phyloP scores from a whole-genome alignment of 2,113 vertebrate species.

The Phoenicopterus ruber region DNA sequence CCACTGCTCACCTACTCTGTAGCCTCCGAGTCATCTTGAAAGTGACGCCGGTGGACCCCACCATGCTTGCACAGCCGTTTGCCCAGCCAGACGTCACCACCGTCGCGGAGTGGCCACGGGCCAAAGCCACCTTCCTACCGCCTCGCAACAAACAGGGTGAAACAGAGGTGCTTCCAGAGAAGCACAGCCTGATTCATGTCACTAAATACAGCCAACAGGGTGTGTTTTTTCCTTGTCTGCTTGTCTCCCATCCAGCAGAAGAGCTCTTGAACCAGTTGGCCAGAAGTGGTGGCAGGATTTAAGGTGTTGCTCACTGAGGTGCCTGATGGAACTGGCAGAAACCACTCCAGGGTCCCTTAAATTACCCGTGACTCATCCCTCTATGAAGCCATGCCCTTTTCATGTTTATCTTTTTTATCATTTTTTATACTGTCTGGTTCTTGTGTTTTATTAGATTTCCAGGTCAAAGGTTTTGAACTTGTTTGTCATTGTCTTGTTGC shows the following conservation, averaged over 20 bases:
- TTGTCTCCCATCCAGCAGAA: background rate
- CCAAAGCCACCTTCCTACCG: background rate
- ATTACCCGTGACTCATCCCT: background rate
- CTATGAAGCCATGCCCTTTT: background rate
- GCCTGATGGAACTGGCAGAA: background rate
- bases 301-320: background rate
- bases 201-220: accelerated
- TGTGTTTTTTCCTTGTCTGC: background rate
- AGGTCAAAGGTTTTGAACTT: constrained; percentile 4
- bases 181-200: background rate
- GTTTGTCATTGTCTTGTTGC: background rate
- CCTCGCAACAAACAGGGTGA: accelerated
- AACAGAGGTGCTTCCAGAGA: background rate
- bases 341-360: background rate
- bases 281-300: background rate
- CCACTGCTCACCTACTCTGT: background rate
- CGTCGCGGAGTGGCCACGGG: accelerated
- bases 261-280: background rate
- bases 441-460: constrained; percentile 13
- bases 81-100: background rate
- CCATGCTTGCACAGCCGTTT: accelerated
- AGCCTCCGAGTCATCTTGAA: background rate
- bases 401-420: background rate
- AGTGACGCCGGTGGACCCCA: accelerated
- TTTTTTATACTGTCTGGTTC: background rate